Evolutionary conservation across 35 echinoderm and acorn worm genomes (phyloP).

Genomic region (Acanthaster planci): DNA sequence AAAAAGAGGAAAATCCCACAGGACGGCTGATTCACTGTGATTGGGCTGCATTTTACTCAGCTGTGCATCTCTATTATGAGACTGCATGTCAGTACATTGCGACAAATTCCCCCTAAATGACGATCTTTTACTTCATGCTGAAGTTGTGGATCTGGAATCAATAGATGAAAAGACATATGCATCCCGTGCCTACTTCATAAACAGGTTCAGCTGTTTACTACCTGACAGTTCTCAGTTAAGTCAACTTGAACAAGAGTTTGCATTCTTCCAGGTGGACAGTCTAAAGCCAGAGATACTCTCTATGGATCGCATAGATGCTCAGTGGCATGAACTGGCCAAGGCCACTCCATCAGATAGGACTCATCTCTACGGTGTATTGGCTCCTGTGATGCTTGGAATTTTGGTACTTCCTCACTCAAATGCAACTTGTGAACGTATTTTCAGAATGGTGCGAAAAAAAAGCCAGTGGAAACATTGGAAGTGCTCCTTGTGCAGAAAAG

Average conservation of each 20-base stretch:
- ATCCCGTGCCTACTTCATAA: conserved; percentile 11
- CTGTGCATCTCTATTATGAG: not conserved
- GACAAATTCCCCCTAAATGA: conserved; percentile 23
- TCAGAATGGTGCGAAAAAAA: conserved; percentile 25
- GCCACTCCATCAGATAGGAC: not conserved
- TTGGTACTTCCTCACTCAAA: conserved; percentile 44
- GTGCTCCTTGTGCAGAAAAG: conserved; percentile 21
- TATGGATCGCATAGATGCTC: conserved; percentile 14
- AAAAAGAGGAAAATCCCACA: not conserved
- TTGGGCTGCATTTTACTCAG: not conserved
- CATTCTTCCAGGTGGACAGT: conserved; percentile 30
- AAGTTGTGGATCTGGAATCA: conserved; percentile 15
- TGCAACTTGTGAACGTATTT: conserved; percentile 34
- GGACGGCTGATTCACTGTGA: conserved; percentile 3
- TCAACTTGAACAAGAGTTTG: conserved; percentile 41
- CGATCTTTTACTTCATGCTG: conserved; percentile 19
- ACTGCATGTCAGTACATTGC: conserved; percentile 36
- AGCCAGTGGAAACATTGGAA: conserved; percentile 16
- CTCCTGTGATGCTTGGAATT: not conserved
- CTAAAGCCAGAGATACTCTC: not conserved
- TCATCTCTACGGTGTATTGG: conserved; percentile 9
- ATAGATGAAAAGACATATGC: conserved; percentile 17
- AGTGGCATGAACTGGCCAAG: conserved; percentile 30
- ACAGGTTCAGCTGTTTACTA: conserved; percentile 30
- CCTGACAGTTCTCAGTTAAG: not conserved